Evolutionary conservation across 2,888 invertebrate genomes (phyloP).

Genomic region (Euproctis similis): DNA sequence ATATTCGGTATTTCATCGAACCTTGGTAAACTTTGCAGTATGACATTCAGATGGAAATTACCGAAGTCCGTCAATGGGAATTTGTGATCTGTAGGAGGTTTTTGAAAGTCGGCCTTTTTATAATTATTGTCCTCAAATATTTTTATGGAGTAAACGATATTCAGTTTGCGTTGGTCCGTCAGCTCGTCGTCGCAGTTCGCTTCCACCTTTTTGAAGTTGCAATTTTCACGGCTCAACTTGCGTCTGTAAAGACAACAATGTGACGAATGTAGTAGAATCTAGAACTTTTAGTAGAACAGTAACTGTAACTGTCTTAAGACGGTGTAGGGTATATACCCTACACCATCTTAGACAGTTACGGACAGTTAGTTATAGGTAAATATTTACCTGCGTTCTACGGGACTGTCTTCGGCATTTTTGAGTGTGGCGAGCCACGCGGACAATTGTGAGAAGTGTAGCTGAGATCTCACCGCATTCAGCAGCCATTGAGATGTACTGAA

Average conservation of each 20-base stretch:
- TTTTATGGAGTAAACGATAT: constrained; percentile 81
- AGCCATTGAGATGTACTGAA: constrained; percentile 81
- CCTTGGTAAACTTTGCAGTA: constrained; percentile 83
- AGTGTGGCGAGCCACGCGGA: constrained; percentile 88
- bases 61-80: constrained; percentile 84
- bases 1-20: constrained; percentile 82
- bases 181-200: constrained; percentile 54
- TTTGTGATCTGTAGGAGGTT: constrained; percentile 79
- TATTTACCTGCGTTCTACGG: constrained; percentile 59
- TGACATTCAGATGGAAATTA: constrained; percentile 76
- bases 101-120: constrained; percentile 69
- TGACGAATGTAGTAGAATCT: too few relatives aligned
- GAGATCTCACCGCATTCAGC: constrained; percentile 94
- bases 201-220: constrained; percentile 68
- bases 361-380: too few relatives aligned
- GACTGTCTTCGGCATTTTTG: constrained; percentile 38
- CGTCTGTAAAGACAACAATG: constrained; percentile 52
- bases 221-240: constrained; percentile 66
- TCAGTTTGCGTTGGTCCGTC: constrained; percentile 48
- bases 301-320: too few relatives aligned
- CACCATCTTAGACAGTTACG: too few relatives aligned
- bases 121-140: constrained; percentile 79
- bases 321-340: too few relatives aligned
- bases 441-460: constrained; percentile 97
- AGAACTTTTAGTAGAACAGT: too few relatives aligned